Evolutionary conservation across 2,113 vertebrate species (phyloP), one percentile per base, ranked within the genome.

Genomic region (Lethenteron reissneri): DNA sequence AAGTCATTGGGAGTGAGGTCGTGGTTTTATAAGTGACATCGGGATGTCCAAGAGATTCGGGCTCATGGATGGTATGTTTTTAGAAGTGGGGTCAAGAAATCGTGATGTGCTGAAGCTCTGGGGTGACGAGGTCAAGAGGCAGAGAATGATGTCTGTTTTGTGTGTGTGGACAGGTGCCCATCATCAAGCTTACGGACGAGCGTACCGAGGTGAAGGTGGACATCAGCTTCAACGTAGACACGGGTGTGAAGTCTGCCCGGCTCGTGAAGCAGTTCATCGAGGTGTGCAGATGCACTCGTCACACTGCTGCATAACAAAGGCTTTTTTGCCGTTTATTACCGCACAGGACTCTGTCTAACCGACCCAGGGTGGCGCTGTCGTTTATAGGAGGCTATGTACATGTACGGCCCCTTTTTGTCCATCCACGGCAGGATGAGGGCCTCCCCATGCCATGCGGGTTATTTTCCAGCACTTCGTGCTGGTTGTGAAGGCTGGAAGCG

Each of bases 201-300:
- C 87, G 92, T 80, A 96, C 94, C 0, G 92, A 99, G 70, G 90
- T 99, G 56, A 99, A 96, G 83, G 94, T 99, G 69, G 94, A 99
- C 81, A 97, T 99, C 82, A 97, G 94, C 80, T 99, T 97, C 78
- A 99, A 99, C 60, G 87, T 97, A 74, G 90, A 95, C 83, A 95
- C 88, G 56, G 92, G 92, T 19, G 91, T 99, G 71, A 94, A 91
- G 82, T 89, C 94, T 70, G 92, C 94, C 14, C 85, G 82, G 76
- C 88, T 97, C 79, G 95, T 99, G 77, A 92, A 91, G 82, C 91
- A 88, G 72, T 95, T 90, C 71, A 84, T 95, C 76, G 89, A 95
- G 90, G 94, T 97, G 72, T 41, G 41, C 41, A 41, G 41, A 41
- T 41, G 41, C 41, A 41, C 41, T 41, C 41, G 41, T 41, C 41